These are phyloP conservation scores for Mizuhopecten yessoensis DNA, from an alignment of 1,140 invertebrate genomes.

Conservation along the genomic window DNA sequence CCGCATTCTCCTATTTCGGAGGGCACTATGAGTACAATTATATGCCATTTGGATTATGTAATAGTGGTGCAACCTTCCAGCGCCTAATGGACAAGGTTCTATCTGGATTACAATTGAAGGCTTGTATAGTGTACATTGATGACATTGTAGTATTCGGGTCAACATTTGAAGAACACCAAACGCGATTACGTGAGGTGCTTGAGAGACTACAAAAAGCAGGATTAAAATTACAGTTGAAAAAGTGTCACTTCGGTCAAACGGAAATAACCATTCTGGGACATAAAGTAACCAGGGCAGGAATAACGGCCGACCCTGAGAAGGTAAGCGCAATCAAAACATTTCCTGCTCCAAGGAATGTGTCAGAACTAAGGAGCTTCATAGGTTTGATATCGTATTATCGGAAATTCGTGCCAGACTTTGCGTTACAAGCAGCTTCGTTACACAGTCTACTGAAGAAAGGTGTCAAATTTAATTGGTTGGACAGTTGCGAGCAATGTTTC, in stretches of 20 bases:
- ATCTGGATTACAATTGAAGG: background rate
- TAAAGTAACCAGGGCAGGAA: background rate
- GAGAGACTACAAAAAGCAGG: background rate
- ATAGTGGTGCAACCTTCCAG: conserved; percentile 45
- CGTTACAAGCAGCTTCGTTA: conserved; percentile 53
- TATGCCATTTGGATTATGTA: conserved; percentile 57
- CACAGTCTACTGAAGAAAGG: conserved; percentile 53
- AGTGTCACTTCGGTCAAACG: conserved; percentile 11
- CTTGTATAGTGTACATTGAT: conserved; percentile 38
- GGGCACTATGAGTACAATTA: conserved; percentile 46
- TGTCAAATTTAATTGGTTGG: conserved; percentile 52
- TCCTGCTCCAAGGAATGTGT: conserved; percentile 65
- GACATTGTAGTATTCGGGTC: conserved; percentile 1
- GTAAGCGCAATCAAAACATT: conserved; percentile 65
- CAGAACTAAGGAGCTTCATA: background rate
- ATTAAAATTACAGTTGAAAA: conserved; percentile 31
- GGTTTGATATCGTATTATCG: background rate
- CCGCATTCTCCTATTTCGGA: conserved; percentile 26
- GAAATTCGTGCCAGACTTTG: conserved; percentile 61
- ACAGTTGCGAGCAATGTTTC: conserved; percentile 52
- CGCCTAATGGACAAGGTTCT: conserved; percentile 49
- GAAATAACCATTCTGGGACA: conserved; percentile 22
- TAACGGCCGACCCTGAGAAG: conserved; percentile 61
- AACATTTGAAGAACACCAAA: background rate
- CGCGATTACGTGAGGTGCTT: conserved; percentile 29